Evolutionary conservation across 2,113 vertebrate genomes (phyloP), one percentile per base, ranked within the genome.

Genomic region (Eretmochelys imbricata): DNA sequence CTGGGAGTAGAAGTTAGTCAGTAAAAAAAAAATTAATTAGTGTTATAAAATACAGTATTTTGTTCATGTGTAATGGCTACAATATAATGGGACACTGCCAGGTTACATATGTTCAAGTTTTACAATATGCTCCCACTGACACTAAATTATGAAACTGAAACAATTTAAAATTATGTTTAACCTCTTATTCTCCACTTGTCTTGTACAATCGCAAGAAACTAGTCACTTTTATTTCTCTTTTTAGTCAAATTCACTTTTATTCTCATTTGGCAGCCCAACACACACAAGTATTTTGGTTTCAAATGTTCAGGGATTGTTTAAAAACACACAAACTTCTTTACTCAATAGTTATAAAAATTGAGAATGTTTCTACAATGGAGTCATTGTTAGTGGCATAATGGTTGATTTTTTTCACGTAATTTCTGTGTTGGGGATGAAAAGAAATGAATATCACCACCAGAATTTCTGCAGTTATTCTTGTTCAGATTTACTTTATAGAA

Each of bases 61-160:
- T 59, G 6, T 25, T 46, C 6, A 79, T 48, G n/a, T 51, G 24
- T 11, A 29, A 6, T 9, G 87, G 2, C 31, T 29, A 80, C 11
- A 31, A 48, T 46, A 42, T 12, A 46, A 46, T 59, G 42, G 10
- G 46, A 38, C 27, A n/a, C 11, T n/a, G 29, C 50, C 12, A 12
- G 13, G 5, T 80, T 24, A 5, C 35, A 31, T 57, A 46, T 6
- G 42, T 35, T 13, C 80, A 72, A 48, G 54, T 19, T 2, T 10
- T 4, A 7, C 38, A 5, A 54, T 49, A 10, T 0, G 1, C 49
- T 72, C 20, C 24, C 20, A 48, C 6, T n/a, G 22, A 48, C 24
- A 2, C 3, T 31, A 17, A 25, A 8, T 72, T 87, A 46, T 8
- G 46, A 46, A 49, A 82, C 5, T 72, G 65, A 53, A 35, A 35